phyloP scores from a whole-genome alignment of 2,113 vertebrate genomes.

The Rallus limicola region DNA sequence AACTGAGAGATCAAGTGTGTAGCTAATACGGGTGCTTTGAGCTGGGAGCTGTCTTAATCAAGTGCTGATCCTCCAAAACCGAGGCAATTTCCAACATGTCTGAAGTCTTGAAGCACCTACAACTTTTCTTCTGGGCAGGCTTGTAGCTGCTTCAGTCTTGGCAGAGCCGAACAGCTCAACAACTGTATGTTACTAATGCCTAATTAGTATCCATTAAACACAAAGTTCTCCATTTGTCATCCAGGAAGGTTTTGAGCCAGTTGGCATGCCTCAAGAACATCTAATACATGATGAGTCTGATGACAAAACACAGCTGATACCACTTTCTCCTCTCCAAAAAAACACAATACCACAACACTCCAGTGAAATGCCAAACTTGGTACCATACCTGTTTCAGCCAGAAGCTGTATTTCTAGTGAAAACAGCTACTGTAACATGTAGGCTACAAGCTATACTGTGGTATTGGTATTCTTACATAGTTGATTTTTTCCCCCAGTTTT shows the following conservation, averaged over 20 bases:
- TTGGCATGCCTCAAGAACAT: not conserved
- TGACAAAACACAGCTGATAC: not conserved
- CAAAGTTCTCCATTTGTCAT: not conserved
- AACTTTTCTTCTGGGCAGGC: not conserved
- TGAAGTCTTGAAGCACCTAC: not conserved
- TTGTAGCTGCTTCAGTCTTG: not conserved
- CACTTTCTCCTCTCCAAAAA: not conserved
- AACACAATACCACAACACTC: not conserved
- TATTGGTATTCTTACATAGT: not conserved
- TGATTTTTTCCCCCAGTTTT: not conserved
- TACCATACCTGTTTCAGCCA: not conserved
- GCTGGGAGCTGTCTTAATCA: not conserved
- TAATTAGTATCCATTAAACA: not conserved
- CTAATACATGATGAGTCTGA: not conserved
- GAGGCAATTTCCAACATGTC: not conserved
- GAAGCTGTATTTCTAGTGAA: not conserved
- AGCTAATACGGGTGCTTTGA: not conserved
- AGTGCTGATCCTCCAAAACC: not conserved
- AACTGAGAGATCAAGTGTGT: not conserved
- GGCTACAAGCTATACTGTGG: not conserved
- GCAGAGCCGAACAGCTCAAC: not conserved
- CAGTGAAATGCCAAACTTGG: not conserved
- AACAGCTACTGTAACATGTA: not conserved
- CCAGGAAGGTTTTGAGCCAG: not conserved
- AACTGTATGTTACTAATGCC: not conserved